These are phyloP conservation scores for Palythoa caribaeorum DNA, from an alignment of 92 coral and sea anemone species.

Conservation along the genomic window DNA sequence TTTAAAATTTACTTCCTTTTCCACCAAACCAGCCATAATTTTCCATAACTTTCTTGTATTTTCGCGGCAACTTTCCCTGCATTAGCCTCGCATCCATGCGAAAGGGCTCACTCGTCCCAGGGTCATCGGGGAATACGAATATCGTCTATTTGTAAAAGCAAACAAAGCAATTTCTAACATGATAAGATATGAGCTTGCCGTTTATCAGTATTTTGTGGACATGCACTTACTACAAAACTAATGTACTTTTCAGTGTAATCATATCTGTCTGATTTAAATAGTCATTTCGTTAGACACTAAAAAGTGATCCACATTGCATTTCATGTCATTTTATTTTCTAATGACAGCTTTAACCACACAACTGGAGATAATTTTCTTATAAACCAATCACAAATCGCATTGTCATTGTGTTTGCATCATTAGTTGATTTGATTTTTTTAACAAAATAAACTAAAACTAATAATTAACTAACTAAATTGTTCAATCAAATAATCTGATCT, in stretches of 20 bases:
- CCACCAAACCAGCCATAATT: too few relatives aligned
- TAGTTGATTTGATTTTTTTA: not conserved
- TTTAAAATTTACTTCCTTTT: too few relatives aligned
- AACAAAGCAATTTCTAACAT: constrained; percentile 13
- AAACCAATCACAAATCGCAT: not conserved
- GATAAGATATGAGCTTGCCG: constrained; percentile 11
- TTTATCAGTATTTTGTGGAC: constrained; percentile 17
- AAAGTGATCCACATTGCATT: constrained; percentile 18
- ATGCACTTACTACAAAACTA: constrained; percentile 8
- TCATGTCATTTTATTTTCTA: not conserved
- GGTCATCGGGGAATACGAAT: too few relatives aligned
- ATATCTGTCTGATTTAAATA: not conserved
- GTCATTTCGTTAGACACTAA: not conserved
- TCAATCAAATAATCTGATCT: constrained; percentile 21
- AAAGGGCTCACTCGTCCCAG: too few relatives aligned
- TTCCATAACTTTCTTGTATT: too few relatives aligned
- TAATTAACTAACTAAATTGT: not conserved
- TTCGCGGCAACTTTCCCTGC: too few relatives aligned
- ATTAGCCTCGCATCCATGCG: too few relatives aligned
- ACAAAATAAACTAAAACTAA: constrained; percentile 15
- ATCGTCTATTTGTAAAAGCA: not conserved
- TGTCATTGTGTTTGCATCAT: constrained; percentile 1
- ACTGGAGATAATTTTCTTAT: too few relatives aligned
- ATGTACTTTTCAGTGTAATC: not conserved
- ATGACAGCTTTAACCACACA: not conserved